Base-by-base conservation (phyloP, 1,140 invertebrate genomes). In the Drosophila kanapiae region DNA sequence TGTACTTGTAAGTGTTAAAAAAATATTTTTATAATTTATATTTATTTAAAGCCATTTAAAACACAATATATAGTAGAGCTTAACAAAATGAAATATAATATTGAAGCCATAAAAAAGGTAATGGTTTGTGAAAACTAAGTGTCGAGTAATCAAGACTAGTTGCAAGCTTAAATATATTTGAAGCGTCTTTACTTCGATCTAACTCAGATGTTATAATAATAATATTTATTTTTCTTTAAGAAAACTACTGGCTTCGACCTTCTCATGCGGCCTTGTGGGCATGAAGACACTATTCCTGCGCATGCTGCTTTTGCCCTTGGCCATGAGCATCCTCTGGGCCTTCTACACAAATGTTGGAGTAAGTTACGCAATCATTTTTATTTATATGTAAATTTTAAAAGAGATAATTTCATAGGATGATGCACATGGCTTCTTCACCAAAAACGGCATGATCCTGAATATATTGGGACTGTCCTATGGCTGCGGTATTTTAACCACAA, bases 371-470 rank as follows among this genome's bases (percentile, higher is more conserved):
- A 0, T 0, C 3, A 16, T n/a, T 33, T 1, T 2, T 4, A 0
- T 31, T 27, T 27, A 13, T 40, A 33, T 37, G 23, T 10, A 3
- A 6, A 9, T 2, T 4, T 11, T 4, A 38, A 33, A 18, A 14
- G 10, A n/a, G 2, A 2, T 35, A 0, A 9, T 43, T 56, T 75
- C 74, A 90, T 79, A 96, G 94, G 93, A 95, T 78, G 95, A 95
- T 82, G 96, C 97, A 77, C 94, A 96, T 74, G 95, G 96, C 8
- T 97, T 97, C 82, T 95, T 96, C 38, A 96, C 96, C 8, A 94
- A 95, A 84, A 96, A 95, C 88, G 97, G 97, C 10, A 94, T 98
- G 33, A 95, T 98, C 43, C 95, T 98, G 70, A 98, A 97, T 83
- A 95, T 95, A 62, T 93, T 98, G 58, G 95, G 95, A 13, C 94